Base-by-base conservation (phyloP, 2,797 vertebrate genomes). In the Pantherophis alleghaniensis region DNA sequence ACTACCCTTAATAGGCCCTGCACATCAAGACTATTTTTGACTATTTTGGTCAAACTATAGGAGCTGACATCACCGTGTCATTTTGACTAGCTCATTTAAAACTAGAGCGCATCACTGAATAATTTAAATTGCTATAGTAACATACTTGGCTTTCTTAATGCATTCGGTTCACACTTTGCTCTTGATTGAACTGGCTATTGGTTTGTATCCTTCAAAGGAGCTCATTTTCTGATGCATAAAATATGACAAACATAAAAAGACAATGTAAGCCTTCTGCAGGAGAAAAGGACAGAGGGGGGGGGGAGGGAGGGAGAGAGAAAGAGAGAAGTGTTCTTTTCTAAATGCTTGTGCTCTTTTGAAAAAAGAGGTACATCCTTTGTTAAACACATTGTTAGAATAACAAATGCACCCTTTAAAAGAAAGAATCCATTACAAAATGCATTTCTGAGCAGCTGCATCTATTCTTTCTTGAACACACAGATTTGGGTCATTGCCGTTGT, bases 51-150 rank as follows among this genome's bases (percentile, higher is more conserved):
- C 94, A 96, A 74, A 91, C 95, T 88, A 93, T 53, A 26, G 92
- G 89, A 93, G 91, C 87, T 96, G 94, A 96, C 92, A 96, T 97
- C 94, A 96, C 89, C 94, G 59, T 59, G 14, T 89, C 92, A 95
- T 47, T 92, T 69, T 92, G 93, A 94, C 92, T 95, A 90, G 91
- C 86, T 96, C 94, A 96, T 95, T 96, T 96, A 95, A 96, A 97
- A 96, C 59, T 91, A 89, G 94, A 95, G 83, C 5, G 10, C 92
- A 95, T 94, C n/a, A 11, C 61, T 93, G 86, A 95, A 91, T 96
- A 96, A 95, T 55, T 91, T 90, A 96, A 91, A 96, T 95, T 95
- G 92, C 91, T 96, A 53, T 93, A 95, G 92, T 95, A 97, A 95
- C 94, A 91, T 94, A 89, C 37, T 95, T 93, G 83, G 37, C 95